phyloP scores from a whole-genome alignment of 2,797 vertebrate genomes.

The Ceryle rudis region DNA sequence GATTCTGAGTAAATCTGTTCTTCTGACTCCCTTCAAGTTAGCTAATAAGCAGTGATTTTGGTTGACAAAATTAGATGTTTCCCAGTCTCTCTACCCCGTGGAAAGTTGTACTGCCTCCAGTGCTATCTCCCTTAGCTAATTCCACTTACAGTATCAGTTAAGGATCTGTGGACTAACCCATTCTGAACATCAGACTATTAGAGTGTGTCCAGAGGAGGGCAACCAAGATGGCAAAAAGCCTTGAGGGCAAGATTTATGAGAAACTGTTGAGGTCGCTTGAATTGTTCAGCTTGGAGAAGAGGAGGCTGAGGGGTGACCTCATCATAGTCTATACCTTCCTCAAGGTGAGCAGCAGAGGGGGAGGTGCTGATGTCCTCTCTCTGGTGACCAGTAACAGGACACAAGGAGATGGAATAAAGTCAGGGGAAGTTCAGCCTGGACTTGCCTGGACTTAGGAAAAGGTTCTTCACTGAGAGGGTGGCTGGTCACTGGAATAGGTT shows the following conservation, averaged over 20 bases:
- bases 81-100: not conserved
- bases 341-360: not conserved
- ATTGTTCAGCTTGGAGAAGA: not conserved
- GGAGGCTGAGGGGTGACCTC: no score
- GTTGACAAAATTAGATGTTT: not conserved
- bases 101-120: not conserved
- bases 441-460: not conserved
- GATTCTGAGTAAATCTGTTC: not conserved
- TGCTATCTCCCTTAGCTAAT: not conserved
- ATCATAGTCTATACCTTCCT: not conserved
- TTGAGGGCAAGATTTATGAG: not conserved
- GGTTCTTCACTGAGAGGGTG: not conserved
- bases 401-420: not conserved
- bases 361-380: not conserved
- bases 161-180: not conserved
- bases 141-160: not conserved
- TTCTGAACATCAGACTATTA: not conserved
- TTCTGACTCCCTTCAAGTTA: not conserved
- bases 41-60: not conserved
- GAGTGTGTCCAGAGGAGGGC: not conserved
- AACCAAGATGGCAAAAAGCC: not conserved
- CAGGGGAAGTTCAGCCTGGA: not conserved
- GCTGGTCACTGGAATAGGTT: not conserved
- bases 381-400: not conserved
- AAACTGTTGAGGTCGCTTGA: not conserved